Evolutionary conservation across 2,797 vertebrate genomes (phyloP).

Genomic region (Arctocebus calabarensis): DNA sequence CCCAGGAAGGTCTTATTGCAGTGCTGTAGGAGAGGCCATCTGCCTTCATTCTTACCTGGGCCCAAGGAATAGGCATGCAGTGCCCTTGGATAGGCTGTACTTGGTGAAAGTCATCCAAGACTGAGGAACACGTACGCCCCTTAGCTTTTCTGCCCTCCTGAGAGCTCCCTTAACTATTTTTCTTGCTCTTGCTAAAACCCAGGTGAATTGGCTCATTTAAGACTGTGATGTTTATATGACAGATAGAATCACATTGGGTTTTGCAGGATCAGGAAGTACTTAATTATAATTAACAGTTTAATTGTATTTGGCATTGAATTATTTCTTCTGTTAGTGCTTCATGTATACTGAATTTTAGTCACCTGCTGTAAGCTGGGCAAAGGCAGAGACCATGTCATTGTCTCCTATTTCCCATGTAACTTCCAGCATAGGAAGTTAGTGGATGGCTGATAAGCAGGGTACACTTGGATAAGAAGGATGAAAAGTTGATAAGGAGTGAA

Average conservation of each 20-base stretch:
- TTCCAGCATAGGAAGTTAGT: slow-evolving; percentile 54
- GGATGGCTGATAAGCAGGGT: slow-evolving; percentile 34
- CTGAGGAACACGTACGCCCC: background rate
- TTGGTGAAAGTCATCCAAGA: slow-evolving; percentile 43
- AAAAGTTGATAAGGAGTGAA: background rate
- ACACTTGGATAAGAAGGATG: slow-evolving; percentile 2
- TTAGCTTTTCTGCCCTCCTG: background rate
- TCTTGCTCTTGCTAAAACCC: background rate
- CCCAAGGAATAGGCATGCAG: background rate
- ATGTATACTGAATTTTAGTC: slow-evolving; percentile 49
- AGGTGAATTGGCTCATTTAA: slow-evolving; percentile 53
- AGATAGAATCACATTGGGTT: slow-evolving; percentile 56
- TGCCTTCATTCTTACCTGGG: slow-evolving; percentile 20
- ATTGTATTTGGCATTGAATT: slow-evolving; percentile 69
- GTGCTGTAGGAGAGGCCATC: background rate
- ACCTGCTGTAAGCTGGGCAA: background rate
- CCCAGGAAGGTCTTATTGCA: slow-evolving; percentile 25
- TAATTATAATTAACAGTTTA: slow-evolving; percentile 69
- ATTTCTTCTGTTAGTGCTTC: slow-evolving; percentile 53
- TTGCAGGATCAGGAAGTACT: slow-evolving; percentile 63
- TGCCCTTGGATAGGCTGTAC: background rate
- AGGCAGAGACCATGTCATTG: slow-evolving; percentile 35
- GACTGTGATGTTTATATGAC: slow-evolving; percentile 3
- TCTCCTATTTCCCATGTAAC: slow-evolving; percentile 39
- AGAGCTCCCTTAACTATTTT: slow-evolving; percentile 6